A percentile compares a stretch with the other conserved stretches of the same genome.
Conservation (phyloP, 2,888 invertebrate genomes). For the Drosophila formosana region DNA sequence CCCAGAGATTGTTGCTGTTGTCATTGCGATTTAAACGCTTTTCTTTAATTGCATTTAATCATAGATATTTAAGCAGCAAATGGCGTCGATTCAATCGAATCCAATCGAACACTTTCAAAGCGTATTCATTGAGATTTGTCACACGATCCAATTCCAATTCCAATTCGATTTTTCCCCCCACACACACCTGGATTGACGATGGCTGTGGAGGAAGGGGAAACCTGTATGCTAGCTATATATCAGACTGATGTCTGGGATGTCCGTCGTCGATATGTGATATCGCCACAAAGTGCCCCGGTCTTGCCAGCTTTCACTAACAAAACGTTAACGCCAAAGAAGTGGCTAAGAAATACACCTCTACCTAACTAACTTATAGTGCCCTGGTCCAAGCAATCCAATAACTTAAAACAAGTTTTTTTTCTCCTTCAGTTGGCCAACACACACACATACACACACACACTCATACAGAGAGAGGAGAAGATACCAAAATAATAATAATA, state of each 20-base stretch:
- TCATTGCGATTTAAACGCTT: conserved; percentile 66
- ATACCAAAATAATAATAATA: conserved; percentile 58
- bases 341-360: conserved; percentile 63
- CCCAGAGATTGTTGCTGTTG: conserved; percentile 24
- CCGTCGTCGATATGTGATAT: conserved; percentile 47
- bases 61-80: conserved; percentile 59
- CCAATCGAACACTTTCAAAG: conserved; percentile 21
- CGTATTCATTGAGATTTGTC: conserved; percentile 59
- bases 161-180: conserved; percentile 47
- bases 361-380: conserved; percentile 13
- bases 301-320: conserved; percentile 74
- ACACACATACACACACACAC: conserved; percentile 9
- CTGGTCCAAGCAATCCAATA: conserved; percentile 63
- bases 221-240: conserved; percentile 62
- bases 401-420: conserved; percentile 64
- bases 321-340: conserved; percentile 45
- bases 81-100: conserved; percentile 31
- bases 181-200: conserved; percentile 5
- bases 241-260: conserved; percentile 36
- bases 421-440: conserved; percentile 11
- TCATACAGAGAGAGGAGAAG: neutral
- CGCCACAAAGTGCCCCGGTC: conserved; percentile 55
- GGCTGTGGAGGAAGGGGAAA: conserved; percentile 21
- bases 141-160: conserved; percentile 63
- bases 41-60: conserved; percentile 75